Evolutionary conservation across 2,797 vertebrate genomes (phyloP).

Genomic region (Poecilia gillii): DNA sequence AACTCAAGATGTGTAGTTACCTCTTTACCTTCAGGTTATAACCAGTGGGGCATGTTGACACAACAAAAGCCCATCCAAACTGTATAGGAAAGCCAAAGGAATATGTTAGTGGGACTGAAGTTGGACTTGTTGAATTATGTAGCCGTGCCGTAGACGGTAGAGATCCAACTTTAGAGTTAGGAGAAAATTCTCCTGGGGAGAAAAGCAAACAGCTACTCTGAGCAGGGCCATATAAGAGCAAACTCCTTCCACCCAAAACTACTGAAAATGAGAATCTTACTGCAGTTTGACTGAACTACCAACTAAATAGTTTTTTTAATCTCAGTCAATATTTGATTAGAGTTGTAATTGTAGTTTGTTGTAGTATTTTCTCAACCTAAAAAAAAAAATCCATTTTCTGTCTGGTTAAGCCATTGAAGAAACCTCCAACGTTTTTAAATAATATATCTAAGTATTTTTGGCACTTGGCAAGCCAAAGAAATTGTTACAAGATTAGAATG

Average conservation of each 20-base stretch:
- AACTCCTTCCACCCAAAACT: neutral
- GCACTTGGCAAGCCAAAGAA: neutral
- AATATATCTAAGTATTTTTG: neutral
- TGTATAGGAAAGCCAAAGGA: neutral
- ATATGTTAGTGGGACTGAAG: neutral
- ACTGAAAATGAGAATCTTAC: neutral
- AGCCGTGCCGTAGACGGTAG: neutral
- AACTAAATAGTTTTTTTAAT: neutral
- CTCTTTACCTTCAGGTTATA: neutral
- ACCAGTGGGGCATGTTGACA: neutral
- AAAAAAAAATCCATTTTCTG: neutral
- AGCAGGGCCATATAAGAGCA: neutral
- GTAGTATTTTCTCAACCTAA: neutral
- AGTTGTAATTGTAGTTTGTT: neutral
- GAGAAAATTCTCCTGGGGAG: neutral
- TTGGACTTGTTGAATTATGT: neutral
- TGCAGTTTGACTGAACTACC: neutral
- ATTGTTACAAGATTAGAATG: neutral
- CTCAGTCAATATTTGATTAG: neutral
- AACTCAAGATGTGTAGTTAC: slow-evolving; percentile 16
- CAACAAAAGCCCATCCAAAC: neutral
- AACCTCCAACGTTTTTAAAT: neutral
- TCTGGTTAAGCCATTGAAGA: neutral
- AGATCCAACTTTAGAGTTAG: neutral
- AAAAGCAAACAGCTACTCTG: neutral